phyloP scores from a whole-genome alignment of 2,797 vertebrate species.

The Aotus griseimembra region DNA sequence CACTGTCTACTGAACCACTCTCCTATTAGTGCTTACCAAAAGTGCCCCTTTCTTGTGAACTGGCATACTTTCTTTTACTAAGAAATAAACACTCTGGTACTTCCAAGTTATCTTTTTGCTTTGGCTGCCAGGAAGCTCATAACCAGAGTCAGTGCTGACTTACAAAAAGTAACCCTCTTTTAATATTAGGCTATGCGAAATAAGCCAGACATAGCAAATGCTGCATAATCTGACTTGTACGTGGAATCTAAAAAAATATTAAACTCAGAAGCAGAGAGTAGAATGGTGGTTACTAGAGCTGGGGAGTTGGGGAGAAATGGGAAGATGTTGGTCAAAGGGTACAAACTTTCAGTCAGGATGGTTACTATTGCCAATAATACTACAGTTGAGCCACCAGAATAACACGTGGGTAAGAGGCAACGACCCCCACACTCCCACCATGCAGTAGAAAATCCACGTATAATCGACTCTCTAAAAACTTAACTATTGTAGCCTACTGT shows the following conservation, averaged over 20 bases:
- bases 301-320: background rate
- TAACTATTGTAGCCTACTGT: background rate
- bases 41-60: background rate
- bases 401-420: background rate
- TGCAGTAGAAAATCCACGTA: background rate
- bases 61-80: background rate
- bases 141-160: background rate
- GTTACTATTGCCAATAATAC: background rate
- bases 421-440: too few relatives aligned
- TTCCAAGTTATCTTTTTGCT: conserved; percentile 19
- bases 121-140: conserved; percentile 6
- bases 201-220: background rate
- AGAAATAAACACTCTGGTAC: background rate
- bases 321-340: background rate
- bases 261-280: background rate
- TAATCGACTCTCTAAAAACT: background rate
- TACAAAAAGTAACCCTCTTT: conserved; percentile 3
- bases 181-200: background rate
- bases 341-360: background rate
- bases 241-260: background rate
- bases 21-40: background rate
- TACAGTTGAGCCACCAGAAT: background rate
- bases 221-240: background rate
- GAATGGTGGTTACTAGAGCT: background rate
- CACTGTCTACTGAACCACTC: too few relatives aligned